Evolutionary conservation across 2,113 vertebrate species (phyloP).

Genomic region (Sinocyclocheilus anshuiensis): DNA sequence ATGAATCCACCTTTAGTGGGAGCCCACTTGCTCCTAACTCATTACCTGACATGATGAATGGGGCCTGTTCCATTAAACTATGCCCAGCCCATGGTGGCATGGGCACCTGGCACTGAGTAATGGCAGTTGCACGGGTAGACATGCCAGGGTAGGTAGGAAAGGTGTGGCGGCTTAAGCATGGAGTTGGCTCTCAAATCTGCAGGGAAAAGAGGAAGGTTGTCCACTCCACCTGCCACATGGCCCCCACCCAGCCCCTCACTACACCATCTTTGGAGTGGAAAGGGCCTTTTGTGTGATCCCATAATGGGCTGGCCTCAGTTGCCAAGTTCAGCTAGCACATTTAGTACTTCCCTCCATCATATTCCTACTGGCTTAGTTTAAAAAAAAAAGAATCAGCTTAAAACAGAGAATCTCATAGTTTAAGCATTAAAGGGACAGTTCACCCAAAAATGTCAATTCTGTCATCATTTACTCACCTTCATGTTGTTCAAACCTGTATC

Average conservation of each 20-base stretch:
- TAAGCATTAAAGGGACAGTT: neutral
- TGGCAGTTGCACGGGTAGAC: constrained; percentile 43
- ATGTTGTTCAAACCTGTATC: neutral
- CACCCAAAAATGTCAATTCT: neutral
- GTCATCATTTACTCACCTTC: neutral
- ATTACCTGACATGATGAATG: constrained; percentile 79
- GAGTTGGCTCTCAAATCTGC: constrained; percentile 9
- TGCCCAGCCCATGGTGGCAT: constrained; percentile 54
- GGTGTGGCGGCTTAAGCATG: constrained; percentile 32
- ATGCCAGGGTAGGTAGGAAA: constrained; percentile 21
- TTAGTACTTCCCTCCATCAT: neutral
- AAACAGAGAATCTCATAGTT: neutral
- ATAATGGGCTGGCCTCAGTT: constrained; percentile 11
- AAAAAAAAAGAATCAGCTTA: neutral
- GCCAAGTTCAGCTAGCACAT: constrained; percentile 24
- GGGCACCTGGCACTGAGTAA: constrained; percentile 67
- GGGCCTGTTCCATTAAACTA: constrained; percentile 69
- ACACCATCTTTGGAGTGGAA: constrained; percentile 57
- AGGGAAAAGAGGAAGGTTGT: constrained; percentile 47
- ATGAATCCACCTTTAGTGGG: constrained; percentile 27
- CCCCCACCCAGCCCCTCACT: constrained; percentile 61
- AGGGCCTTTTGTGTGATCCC: constrained; percentile 28
- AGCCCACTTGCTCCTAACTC: constrained; percentile 71
- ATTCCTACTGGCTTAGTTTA: neutral
- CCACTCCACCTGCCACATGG: constrained; percentile 71